These are phyloP conservation scores for Serranus cabrilla DNA, from an alignment of 2,797 vertebrate species.

Conservation along the genomic window DNA sequence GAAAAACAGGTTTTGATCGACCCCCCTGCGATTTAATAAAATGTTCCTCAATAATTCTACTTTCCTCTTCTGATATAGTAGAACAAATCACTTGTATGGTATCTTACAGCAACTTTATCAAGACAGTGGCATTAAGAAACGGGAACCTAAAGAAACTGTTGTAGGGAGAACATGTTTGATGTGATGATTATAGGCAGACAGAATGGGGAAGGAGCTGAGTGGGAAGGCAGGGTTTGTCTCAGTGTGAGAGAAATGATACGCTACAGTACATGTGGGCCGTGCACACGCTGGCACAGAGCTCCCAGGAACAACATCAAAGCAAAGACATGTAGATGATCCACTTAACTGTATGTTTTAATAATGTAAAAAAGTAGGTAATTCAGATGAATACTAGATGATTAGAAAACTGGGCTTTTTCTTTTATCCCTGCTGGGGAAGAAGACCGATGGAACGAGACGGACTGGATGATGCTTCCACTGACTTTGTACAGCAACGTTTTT, in stretches of 20 bases:
- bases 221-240: constrained; percentile 43
- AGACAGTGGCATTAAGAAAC: constrained; percentile 27
- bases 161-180: constrained; percentile 24
- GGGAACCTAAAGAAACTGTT: constrained; percentile 33
- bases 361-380: constrained; percentile 72
- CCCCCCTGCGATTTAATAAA: neutral
- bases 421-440: constrained; percentile 50
- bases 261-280: constrained; percentile 40
- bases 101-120: constrained; percentile 50
- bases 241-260: constrained; percentile 42
- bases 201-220: constrained; percentile 36
- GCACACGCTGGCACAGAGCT: constrained; percentile 38
- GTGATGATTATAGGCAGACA: constrained; percentile 32
- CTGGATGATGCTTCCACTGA: constrained; percentile 73
- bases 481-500: constrained; percentile 69
- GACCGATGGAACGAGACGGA: constrained; percentile 47
- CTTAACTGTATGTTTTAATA: constrained; percentile 63
- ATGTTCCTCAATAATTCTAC: constrained; percentile 17
- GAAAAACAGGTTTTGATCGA: constrained; percentile 8
- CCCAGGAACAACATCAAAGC: constrained; percentile 56
- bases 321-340: constrained; percentile 62
- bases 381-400: constrained; percentile 67
- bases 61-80: constrained; percentile 50
- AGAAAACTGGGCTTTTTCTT: constrained; percentile 53
- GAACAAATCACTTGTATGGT: constrained; percentile 53